Percentiles rank a stretch among this genome's conserved stretches.
phyloP scores from a whole-genome alignment of 2,888 invertebrate species.

The Nymphalis urticae region DNA sequence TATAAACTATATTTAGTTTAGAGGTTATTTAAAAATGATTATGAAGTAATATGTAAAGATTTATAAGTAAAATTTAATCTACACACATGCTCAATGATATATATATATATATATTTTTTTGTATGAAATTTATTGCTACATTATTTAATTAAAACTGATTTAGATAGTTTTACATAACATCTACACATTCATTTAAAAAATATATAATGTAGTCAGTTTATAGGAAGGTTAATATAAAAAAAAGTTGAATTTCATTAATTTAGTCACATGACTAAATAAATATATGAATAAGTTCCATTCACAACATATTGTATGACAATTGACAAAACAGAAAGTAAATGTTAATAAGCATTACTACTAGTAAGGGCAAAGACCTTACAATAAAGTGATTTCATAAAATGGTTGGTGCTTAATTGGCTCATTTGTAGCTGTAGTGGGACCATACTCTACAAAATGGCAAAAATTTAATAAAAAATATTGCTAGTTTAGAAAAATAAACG shows the following conservation, averaged over 20 bases:
- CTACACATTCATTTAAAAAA: too few relatives aligned
- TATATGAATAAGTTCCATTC: conserved; percentile 3
- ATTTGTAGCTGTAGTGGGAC: conserved; percentile 24
- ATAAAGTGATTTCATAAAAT: conserved; percentile 33
- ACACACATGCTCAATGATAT: too few relatives aligned
- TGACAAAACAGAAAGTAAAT: conserved; percentile 21
- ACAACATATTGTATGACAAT: conserved; percentile 12
- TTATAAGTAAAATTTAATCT: too few relatives aligned
- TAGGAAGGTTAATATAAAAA: not conserved
- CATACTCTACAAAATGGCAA: conserved; percentile 8
- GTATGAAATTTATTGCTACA: too few relatives aligned
- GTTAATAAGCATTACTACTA: conserved; percentile 22
- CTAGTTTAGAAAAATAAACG: not conserved
- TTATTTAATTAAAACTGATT: too few relatives aligned
- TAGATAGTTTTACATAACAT: too few relatives aligned
- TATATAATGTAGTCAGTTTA: not conserved
- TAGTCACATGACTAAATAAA: conserved; percentile 3
- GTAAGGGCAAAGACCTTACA: conserved; percentile 36
- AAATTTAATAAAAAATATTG: not conserved
- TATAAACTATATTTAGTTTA: not conserved
- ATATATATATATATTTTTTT: too few relatives aligned
- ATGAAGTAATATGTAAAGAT: not conserved
- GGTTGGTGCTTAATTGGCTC: conserved; percentile 35
- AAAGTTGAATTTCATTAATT: not conserved
- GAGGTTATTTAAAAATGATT: not conserved